A percentile compares a stretch with the other conserved stretches of the same genome.
Conservation (phyloP, 2,888 invertebrate genomes). For the Stegana nigrithorax region DNA sequence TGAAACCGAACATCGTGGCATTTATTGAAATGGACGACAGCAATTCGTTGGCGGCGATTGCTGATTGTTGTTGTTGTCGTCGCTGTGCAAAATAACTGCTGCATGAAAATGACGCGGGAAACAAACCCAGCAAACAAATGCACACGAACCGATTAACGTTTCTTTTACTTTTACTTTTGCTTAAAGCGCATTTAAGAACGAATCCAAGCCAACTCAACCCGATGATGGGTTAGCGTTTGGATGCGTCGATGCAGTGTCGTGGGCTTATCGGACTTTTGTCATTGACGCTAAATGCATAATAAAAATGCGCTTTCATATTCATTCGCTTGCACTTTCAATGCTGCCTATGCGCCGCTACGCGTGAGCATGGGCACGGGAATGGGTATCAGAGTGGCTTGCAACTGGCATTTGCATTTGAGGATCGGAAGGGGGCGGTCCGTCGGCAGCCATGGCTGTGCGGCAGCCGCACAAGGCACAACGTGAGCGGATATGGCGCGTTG, state of each 20-base stretch:
- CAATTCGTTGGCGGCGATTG: neutral
- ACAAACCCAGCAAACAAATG: neutral
- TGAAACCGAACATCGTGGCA: neutral
- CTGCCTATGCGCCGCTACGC: no score
- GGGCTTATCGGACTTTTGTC: slow-evolving; percentile 6
- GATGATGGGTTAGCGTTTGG: no score
- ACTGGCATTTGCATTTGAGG: no score
- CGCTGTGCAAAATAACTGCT: neutral
- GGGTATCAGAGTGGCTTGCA: no score
- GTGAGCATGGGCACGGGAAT: no score
- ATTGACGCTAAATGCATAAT: slow-evolving; percentile 59
- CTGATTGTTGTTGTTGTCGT: neutral
- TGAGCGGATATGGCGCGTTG: no score
- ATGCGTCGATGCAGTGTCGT: no score
- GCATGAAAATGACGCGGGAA: slow-evolving; percentile 1
- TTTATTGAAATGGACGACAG: neutral
- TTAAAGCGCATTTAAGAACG: neutral
- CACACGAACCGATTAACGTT: neutral
- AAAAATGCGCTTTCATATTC: slow-evolving; percentile 46
- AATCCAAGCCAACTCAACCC: no score
- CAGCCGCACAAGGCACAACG: no score
- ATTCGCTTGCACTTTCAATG: neutral
- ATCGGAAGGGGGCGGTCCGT: no score
- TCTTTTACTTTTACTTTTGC: neutral
- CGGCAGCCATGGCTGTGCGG: no score